Evolutionary conservation across 2,888 invertebrate genomes (phyloP), one percentile per base, ranked within the genome.

Genomic region (Eumerus sabulonum): DNA sequence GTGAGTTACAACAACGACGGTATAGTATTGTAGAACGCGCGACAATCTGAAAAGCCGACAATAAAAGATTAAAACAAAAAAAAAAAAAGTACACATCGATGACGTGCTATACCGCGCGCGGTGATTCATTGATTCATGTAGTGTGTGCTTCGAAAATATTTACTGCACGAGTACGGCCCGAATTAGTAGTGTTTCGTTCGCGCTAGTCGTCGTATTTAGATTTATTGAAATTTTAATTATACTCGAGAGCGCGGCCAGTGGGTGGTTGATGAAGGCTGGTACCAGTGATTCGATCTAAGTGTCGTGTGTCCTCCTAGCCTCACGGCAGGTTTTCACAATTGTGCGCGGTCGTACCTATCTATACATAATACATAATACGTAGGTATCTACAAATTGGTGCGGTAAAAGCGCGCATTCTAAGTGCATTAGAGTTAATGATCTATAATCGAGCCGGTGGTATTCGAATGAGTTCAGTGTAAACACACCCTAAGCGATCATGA

Each of bases 401-500:
- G 3, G 27, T 7, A 27, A 27, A 27, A 2, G 27, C 27, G 27
- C 44, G 47, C 59, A 56, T 47, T 72, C 17, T 57, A 67, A 63
- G 67, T 57, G 66, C 73, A 79, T 79, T 79, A 74, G 68, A 79
- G 63, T 79, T 79, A 79, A 79, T 79, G 74, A 74, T 79, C 73
- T 59, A 47, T 74, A 79, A 79, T 79, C 60, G 60, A 7, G 27
- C 60, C 68, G 53, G 73, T 74, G 77, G 77, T 54, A 79, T 79
- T 79, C 70, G 74, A 79, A 79, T 74, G 70, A 79, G 79, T 79
- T 63, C 54, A 77, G 67, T 79, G 79, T 64, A 64, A 79, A 57
- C 79, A 79, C 77, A 77, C 77, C 77, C 73, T 68, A 63, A 73
- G 74, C 73, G 68, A 79, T 79, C 79, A 79, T 79, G 79, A 74